Percentiles rank a stretch among this genome's conserved stretches.
Evolutionary conservation across 2,113 vertebrate genomes (phyloP).

Genomic region (Lates calcarifer): DNA sequence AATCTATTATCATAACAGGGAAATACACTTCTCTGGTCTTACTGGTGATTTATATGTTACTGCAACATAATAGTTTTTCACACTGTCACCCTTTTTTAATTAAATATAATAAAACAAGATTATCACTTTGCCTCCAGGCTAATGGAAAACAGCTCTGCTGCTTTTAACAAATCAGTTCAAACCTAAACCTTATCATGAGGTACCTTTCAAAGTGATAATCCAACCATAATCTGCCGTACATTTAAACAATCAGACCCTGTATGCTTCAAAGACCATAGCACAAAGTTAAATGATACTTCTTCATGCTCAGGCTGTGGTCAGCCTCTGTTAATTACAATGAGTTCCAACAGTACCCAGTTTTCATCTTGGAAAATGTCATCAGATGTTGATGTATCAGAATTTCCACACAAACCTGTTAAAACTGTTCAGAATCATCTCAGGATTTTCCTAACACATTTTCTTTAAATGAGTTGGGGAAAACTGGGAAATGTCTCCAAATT

Average conservation of each 20-base stretch:
- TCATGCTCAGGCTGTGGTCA: neutral
- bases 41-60: neutral
- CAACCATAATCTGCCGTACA: neutral
- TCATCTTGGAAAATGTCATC: neutral
- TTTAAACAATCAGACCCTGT: neutral
- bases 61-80: neutral
- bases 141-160: neutral
- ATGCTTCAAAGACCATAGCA: neutral
- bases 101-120: neutral
- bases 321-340: neutral
- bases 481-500: neutral
- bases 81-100: neutral
- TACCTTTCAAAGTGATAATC: neutral
- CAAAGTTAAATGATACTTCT: neutral
- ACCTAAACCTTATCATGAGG: neutral
- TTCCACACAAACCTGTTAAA: neutral
- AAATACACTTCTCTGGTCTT: neutral
- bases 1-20: conserved; percentile 6
- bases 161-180: neutral
- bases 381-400: too few relatives aligned
- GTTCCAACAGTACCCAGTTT: neutral
- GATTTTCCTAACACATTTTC: too few relatives aligned
- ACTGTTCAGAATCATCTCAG: neutral
- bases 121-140: neutral
- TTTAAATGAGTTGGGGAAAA: too few relatives aligned